Conservation (phyloP, 2,797 vertebrate genomes). For the Galaxias olidus region DNA sequence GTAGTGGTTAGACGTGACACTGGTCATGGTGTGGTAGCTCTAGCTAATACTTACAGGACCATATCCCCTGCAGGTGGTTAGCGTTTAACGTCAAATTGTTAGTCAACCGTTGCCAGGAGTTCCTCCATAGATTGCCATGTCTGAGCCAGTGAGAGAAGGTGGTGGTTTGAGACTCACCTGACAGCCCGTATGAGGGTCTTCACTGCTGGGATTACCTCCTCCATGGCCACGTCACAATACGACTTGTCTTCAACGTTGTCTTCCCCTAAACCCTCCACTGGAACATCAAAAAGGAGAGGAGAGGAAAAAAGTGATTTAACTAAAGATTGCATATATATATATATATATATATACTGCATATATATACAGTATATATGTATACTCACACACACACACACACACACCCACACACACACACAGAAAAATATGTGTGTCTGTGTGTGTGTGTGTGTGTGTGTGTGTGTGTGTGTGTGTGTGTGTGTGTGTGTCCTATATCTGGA, state of each 20-base stretch:
- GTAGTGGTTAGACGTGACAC: too few relatives aligned
- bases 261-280: constrained; percentile 83
- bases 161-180: constrained; percentile 75
- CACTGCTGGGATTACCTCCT: constrained; percentile 94
- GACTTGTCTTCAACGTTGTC: constrained; percentile 88
- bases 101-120: too few relatives aligned
- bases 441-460: neutral
- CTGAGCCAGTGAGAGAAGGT: neutral
- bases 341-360: too few relatives aligned
- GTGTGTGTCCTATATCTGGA: neutral
- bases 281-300: neutral
- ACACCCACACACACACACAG: too few relatives aligned
- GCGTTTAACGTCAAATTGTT: too few relatives aligned
- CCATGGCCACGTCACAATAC: constrained; percentile 89
- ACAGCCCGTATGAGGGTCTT: constrained; percentile 93
- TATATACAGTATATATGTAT: too few relatives aligned
- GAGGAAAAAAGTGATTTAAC: too few relatives aligned
- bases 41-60: too few relatives aligned
- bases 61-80: too few relatives aligned
- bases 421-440: neutral
- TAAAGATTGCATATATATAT: too few relatives aligned
- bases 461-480: constrained; percentile 2
- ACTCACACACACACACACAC: neutral
- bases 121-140: neutral
- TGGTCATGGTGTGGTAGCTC: too few relatives aligned